Base-by-base conservation (phyloP, 2,113 vertebrate genomes). In the Cichladusa arquata region DNA sequence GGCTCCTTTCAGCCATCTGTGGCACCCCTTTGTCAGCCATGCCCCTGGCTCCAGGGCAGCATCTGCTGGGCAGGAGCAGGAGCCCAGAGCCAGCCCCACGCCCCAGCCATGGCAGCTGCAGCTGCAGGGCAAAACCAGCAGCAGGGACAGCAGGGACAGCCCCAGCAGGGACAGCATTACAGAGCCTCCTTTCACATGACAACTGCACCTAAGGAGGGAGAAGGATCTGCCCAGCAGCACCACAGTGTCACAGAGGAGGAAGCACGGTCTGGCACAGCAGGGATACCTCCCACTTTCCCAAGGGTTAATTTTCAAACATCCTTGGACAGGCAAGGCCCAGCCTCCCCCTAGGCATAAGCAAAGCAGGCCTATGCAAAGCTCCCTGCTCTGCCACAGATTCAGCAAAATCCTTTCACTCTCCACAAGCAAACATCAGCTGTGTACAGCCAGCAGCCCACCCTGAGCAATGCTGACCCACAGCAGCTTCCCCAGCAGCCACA, bases 1-100 rank as follows among this genome's bases (percentile, higher is more conserved):
- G 47, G 60, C 86, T 82, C 82, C 78, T 95, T 69, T 36, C 94
- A 86, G 56, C 67, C 95, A 91, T 36, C 91, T 95, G 88, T 90
- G 84, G 45, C 67, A 70, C 13, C 10, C 36, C 76, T 54, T 54
- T 84, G 87, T 79, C 86, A 85, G 28, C 66, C 14, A 1, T 11
- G 36, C 24, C 79, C 18, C 47, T 2, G 14, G 78, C 65, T 72
- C 18, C 0, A 85, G 80, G 86, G 60, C 84, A 93, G 51, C 81
- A 93, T 14, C 83, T 95, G 74, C 29, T 16, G 1, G 0, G 58
- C 81, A 81, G 72, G 17, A 5, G 70, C 11, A 4, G 48, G 48
- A 80, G 11, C 26, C 23, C 0, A 3, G 36, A 67, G 51, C 28
- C 84, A 85, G 54, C 56, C 45, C n/a, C 1, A 0, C 60, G 64